Percentiles rank a stretch among this genome's conserved stretches.
Conservation (phyloP, 2,888 invertebrate genomes). For the Hedya salicella region DNA sequence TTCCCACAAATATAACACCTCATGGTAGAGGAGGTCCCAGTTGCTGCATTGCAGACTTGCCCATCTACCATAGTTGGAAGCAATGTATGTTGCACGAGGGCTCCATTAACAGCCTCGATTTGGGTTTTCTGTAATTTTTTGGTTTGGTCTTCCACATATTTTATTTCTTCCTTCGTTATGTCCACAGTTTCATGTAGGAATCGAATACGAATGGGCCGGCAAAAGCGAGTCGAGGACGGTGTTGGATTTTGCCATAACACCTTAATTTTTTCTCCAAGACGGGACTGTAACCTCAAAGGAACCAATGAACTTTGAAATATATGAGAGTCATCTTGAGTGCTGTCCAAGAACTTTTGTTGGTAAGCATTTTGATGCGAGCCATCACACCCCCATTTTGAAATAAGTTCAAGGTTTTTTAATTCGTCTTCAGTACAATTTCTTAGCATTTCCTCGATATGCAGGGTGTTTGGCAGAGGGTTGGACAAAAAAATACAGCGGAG, state of each 20-base stretch:
- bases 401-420: background rate
- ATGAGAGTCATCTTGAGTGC: constrained; percentile 42
- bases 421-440: background rate
- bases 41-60: background rate
- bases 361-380: constrained; percentile 10
- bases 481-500: too few relatives aligned
- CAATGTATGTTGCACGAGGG: background rate
- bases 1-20: background rate
- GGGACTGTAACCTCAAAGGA: constrained; percentile 46
- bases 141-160: too few relatives aligned
- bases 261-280: constrained; percentile 45
- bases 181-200: constrained; percentile 49
- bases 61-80: background rate
- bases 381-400: constrained; percentile 12
- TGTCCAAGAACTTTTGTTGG: constrained; percentile 3
- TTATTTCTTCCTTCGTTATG: constrained; percentile 50
- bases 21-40: background rate
- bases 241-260: constrained; percentile 51
- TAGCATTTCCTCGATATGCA: background rate
- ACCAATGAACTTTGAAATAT: constrained; percentile 52
- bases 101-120: too few relatives aligned
- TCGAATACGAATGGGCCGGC: constrained; percentile 51
- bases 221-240: constrained; percentile 51
- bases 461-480: too few relatives aligned
- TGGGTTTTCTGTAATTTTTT: too few relatives aligned